A percentile compares a stretch with the other conserved stretches of the same genome.
phyloP scores from a whole-genome alignment of 1,140 invertebrate genomes.

The Pseudobourletiella spinata region DNA sequence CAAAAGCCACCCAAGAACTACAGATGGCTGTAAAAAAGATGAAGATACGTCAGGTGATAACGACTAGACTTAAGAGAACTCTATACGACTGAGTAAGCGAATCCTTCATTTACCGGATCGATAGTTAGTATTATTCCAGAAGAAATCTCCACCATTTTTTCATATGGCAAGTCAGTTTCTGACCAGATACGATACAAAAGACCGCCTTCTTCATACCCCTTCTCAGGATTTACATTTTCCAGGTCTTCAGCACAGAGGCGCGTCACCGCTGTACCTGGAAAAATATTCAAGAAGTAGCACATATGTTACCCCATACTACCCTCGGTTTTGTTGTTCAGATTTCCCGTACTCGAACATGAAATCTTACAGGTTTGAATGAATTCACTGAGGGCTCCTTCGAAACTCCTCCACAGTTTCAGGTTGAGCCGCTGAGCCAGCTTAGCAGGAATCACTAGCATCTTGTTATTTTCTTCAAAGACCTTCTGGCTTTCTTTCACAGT shows the following conservation, averaged over 20 bases:
- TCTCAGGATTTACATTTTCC: too few relatives aligned
- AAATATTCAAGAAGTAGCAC: too few relatives aligned
- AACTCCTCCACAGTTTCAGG: neutral
- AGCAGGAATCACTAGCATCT: neutral
- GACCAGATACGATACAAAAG: neutral
- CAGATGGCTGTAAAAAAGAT: neutral
- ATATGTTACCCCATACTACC: too few relatives aligned
- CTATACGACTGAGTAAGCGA: neutral
- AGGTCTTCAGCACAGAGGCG: too few relatives aligned
- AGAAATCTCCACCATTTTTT: neutral
- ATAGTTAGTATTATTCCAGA: neutral
- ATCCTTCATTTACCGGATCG: neutral
- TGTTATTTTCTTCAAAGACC: neutral
- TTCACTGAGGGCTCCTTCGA: neutral
- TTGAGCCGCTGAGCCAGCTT: neutral
- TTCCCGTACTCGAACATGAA: too few relatives aligned
- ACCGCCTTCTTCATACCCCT: neutral
- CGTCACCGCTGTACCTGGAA: too few relatives aligned
- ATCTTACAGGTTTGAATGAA: neutral
- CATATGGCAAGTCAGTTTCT: neutral
- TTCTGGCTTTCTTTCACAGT: neutral
- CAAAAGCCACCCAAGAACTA: neutral
- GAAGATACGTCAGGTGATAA: too few relatives aligned
- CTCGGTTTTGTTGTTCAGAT: too few relatives aligned
- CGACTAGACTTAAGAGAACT: too few relatives aligned